Base-by-base conservation (phyloP, 2,797 vertebrate species). In the Arvicola amphibius region DNA sequence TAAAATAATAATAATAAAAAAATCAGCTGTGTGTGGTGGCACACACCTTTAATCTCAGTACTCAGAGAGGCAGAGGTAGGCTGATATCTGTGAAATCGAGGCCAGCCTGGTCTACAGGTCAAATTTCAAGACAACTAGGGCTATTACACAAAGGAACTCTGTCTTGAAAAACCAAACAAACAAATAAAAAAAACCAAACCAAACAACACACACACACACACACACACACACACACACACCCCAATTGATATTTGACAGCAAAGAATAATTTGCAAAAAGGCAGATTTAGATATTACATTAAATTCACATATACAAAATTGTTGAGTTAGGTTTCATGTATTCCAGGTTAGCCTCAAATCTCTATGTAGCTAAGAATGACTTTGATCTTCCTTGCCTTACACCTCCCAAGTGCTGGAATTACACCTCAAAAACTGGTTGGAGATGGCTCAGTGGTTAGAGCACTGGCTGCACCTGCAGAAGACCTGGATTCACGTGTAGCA, bases 211-310 rank as follows among this genome's bases (percentile, higher is more conserved):
- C 69, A 69, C 65, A 17, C 65, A 73, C 19, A 40, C 10, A 23
- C 69, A 69, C 67, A n/a, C n/a, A n/a, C n/a, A n/a, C n/a, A 17
- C 65, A 69, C 14, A n/a, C 7, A n/a, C 67, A 69, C 67, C n/a
- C 1, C n/a, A 95, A 95, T 46, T 88, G 46, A 78, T 94, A 91
- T 23, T 73, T 32, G 27, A 88, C 16, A 96, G 51, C 69, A 94
- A 92, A 77, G 34, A 77, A 29, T 97, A 37, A 87, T 92, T 94
- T 95, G 59, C 43, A 95, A 88, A 95, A 95, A 40, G 34, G 86
- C 83, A 69, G 91, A 87, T 77, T 83, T 63, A 94, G 73, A 59
- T 27, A 84, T 92, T 78, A 79, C 16, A 74, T 92, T 73, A 89
- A 92, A 84, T 73, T 87, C 51, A 56, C 43, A 67, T 1, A 46